These are phyloP conservation scores for Gandaritis pyraliata DNA, from an alignment of 2,888 invertebrate species.

Conservation along the genomic window DNA sequence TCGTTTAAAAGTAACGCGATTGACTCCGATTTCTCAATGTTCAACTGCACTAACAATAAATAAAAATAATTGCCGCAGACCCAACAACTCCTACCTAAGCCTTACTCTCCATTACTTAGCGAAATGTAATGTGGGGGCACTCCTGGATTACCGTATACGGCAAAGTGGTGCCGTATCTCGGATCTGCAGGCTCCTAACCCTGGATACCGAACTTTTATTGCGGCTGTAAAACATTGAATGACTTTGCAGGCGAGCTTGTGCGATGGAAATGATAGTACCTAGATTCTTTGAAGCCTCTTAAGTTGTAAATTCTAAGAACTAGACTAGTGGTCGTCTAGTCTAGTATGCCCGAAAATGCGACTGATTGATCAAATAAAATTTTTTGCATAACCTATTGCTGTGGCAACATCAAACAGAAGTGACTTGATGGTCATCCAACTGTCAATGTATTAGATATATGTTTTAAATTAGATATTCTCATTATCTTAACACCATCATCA, in stretches of 20 bases:
- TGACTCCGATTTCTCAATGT: background rate
- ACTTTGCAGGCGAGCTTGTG: constrained; percentile 27
- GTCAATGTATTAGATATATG: no score
- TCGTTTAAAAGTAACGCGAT: background rate
- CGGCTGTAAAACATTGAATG: constrained; percentile 57
- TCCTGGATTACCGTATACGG: constrained; percentile 58
- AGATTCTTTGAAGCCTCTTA: constrained; percentile 12
- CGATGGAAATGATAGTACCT: constrained; percentile 33
- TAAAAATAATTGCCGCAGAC: constrained; percentile 29
- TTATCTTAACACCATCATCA: no score
- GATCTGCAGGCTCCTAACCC: constrained; percentile 54
- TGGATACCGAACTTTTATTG: constrained; percentile 60
- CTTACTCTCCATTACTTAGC: constrained; percentile 42
- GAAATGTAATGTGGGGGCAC: constrained; percentile 50
- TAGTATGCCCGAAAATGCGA: no score
- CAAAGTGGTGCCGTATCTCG: constrained; percentile 52
- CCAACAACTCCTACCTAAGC: constrained; percentile 31
- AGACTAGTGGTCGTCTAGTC: no score
- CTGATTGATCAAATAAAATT: no score
- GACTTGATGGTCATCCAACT: no score
- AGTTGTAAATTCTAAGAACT: no score
- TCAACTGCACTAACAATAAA: constrained; percentile 19
- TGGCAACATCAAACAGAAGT: no score
- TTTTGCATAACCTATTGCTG: no score
- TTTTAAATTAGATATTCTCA: no score